phyloP scores from a whole-genome alignment of 2,797 vertebrate genomes.

The Pyrocephalus nanus region DNA sequence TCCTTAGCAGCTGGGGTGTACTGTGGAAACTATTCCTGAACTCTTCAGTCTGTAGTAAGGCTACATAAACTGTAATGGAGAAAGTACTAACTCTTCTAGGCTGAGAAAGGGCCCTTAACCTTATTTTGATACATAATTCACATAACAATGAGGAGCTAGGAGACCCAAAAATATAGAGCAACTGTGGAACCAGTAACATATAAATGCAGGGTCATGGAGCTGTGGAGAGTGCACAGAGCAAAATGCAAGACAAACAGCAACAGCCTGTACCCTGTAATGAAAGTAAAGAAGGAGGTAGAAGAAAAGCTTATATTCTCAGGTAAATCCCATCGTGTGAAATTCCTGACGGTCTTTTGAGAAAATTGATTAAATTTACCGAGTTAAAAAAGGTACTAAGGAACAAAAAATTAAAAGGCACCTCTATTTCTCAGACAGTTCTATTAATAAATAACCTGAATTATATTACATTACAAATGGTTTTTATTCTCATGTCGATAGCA shows the following conservation, averaged over 20 bases:
- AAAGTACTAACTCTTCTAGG: not conserved
- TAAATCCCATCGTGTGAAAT: not conserved
- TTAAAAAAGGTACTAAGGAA: not conserved
- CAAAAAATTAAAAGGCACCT: not conserved
- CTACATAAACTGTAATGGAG: not conserved
- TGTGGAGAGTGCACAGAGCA: not conserved
- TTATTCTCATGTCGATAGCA: not conserved
- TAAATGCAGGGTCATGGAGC: not conserved
- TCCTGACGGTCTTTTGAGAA: not conserved
- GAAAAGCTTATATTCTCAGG: not conserved
- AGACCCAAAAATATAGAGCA: not conserved
- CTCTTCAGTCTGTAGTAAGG: not conserved
- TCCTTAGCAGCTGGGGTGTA: not conserved
- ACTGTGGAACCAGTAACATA: accelerated
- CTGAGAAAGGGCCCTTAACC: not conserved
- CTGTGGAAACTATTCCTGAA: not conserved
- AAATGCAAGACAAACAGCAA: not conserved
- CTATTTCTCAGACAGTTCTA: not conserved
- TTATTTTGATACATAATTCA: not conserved
- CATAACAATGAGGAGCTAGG: not conserved
- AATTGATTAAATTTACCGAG: not conserved
- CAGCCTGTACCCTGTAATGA: accelerated
- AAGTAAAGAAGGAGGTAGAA: not conserved
- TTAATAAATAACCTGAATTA: not conserved
- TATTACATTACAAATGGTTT: not conserved